These are phyloP conservation scores for Plecturocebus donacophilus DNA, from an alignment of 2,113 vertebrate genomes.

Conservation along the genomic window DNA sequence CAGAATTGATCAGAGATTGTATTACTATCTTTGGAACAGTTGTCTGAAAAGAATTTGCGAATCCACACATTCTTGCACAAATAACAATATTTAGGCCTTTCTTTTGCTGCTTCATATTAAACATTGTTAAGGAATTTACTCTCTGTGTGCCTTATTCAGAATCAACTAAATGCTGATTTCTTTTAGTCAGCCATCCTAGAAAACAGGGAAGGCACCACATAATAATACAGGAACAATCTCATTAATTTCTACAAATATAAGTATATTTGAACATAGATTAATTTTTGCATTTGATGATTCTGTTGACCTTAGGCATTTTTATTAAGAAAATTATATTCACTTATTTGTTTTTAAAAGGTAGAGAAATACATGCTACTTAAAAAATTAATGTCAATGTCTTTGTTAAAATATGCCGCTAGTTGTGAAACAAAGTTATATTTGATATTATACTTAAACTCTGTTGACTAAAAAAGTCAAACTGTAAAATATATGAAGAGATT, in stretches of 20 bases:
- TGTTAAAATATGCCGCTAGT: background rate
- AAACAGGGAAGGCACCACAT: background rate
- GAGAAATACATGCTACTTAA: background rate
- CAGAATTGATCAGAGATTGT: background rate
- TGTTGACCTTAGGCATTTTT: background rate
- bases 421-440: conserved; percentile 24
- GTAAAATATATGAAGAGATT: too few relatives aligned
- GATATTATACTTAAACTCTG: background rate
- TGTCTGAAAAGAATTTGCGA: conserved; percentile 28
- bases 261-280: background rate
- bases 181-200: background rate
- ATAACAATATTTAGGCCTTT: conserved; percentile 22
- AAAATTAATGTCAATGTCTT: background rate
- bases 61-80: background rate
- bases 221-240: background rate
- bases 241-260: background rate
- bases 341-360: background rate
- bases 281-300: background rate
- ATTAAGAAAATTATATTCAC: conserved; percentile 16
- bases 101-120: conserved; percentile 1
- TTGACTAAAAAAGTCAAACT: too few relatives aligned
- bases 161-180: background rate
- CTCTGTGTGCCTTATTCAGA: background rate
- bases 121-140: background rate
- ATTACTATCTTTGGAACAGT: background rate